Conservation (phyloP, 2,888 invertebrate species). For the Agrochola lychnidis region DNA sequence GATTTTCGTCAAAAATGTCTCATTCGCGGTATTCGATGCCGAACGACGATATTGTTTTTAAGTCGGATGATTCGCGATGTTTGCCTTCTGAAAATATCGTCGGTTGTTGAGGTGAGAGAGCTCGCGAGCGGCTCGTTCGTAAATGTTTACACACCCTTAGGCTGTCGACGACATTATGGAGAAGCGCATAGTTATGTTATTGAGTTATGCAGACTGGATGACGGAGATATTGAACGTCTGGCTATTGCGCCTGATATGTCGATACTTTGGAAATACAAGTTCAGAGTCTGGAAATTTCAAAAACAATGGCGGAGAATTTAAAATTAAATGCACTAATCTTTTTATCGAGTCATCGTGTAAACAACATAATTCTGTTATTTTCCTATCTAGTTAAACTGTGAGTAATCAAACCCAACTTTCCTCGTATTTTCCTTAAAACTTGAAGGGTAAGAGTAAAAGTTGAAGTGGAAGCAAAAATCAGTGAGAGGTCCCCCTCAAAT, state of each 20-base stretch:
- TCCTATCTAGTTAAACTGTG: slow-evolving; percentile 17
- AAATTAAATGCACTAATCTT: background rate
- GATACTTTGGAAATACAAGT: slow-evolving; percentile 41
- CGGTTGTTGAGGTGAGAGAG: background rate
- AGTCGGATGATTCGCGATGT: background rate
- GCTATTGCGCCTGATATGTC: slow-evolving; percentile 69
- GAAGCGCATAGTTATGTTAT: slow-evolving; percentile 86
- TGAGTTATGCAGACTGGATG: slow-evolving; percentile 87
- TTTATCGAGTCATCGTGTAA: background rate
- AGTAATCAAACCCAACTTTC: slow-evolving; percentile 36
- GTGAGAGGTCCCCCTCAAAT: slow-evolving; percentile 72
- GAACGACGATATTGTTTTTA: background rate
- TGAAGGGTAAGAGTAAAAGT: slow-evolving; percentile 56
- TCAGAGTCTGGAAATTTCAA: background rate
- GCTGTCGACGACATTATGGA: slow-evolving; percentile 63
- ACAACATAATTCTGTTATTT: slow-evolving; percentile 22
- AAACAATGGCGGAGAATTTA: background rate
- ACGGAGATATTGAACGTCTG: slow-evolving; percentile 76
- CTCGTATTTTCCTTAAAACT: slow-evolving; percentile 55
- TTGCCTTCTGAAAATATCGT: background rate
- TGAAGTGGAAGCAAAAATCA: slow-evolving; percentile 67
- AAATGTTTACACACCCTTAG: slow-evolving; percentile 46
- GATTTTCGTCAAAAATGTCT: too few species aligned
- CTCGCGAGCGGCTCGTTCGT: background rate
- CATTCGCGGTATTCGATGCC: too few species aligned